Conservation (phyloP, 1,140 invertebrate genomes). For the Dreissena polymorpha region DNA sequence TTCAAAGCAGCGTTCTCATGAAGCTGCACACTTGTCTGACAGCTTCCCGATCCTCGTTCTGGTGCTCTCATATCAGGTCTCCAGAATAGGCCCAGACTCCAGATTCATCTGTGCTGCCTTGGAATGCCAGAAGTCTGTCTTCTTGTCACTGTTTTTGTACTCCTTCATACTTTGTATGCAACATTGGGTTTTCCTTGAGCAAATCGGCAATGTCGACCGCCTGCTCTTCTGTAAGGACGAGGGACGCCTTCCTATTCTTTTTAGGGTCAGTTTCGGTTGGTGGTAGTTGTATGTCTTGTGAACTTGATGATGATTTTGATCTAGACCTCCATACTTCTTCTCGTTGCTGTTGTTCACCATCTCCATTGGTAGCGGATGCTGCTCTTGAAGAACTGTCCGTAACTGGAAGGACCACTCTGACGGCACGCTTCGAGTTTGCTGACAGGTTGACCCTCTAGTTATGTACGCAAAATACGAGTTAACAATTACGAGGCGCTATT, state of each 20-base stretch:
- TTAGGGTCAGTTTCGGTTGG: background rate
- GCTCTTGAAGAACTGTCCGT: background rate
- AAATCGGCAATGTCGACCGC: background rate
- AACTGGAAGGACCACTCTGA: constrained; percentile 2
- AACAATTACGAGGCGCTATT: background rate
- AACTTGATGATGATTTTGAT: background rate
- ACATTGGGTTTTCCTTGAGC: constrained; percentile 1
- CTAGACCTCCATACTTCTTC: background rate
- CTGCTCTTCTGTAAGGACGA: constrained; percentile 2
- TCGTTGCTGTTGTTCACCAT: background rate
- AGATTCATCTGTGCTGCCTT: constrained; percentile 1
- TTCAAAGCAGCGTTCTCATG: no score
- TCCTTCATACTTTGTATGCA: background rate
- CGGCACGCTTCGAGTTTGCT: background rate
- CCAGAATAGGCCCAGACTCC: background rate
- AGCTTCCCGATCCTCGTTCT: no score
- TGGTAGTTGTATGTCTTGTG: background rate
- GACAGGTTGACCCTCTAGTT: background rate
- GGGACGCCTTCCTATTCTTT: background rate
- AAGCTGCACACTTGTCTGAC: no score
- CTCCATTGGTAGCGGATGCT: constrained; percentile 2
- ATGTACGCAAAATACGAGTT: background rate
- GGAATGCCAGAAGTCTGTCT: background rate
- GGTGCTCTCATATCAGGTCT: no score
- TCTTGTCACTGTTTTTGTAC: constrained; percentile 3